A percentile compares a stretch with the other conserved stretches of the same genome.
phyloP scores from a whole-genome alignment of 2,113 vertebrate genomes.

The Lichenostomus cassidix region DNA sequence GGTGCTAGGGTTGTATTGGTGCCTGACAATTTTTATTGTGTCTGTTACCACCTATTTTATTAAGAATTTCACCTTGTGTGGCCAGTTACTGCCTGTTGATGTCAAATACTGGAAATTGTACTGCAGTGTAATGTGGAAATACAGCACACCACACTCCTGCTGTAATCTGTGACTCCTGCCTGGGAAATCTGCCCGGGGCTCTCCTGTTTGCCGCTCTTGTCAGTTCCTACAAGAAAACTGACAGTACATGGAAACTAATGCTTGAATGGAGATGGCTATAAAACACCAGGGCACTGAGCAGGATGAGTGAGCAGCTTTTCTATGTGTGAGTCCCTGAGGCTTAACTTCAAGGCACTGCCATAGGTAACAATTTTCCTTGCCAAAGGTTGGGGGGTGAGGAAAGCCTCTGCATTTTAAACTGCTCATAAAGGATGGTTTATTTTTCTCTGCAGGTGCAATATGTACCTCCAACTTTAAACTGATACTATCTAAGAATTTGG shows the following conservation, averaged over 20 bases:
- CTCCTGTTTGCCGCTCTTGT: not conserved
- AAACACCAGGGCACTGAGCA: not conserved
- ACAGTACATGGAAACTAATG: not conserved
- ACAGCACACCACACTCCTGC: rapidly evolving
- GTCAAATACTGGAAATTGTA: not conserved
- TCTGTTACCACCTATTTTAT: not conserved
- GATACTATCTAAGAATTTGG: not conserved
- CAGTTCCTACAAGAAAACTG: not conserved
- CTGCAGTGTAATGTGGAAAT: not conserved
- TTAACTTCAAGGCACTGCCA: not conserved
- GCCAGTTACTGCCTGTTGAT: not conserved
- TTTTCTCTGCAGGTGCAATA: not conserved
- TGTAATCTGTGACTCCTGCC: not conserved
- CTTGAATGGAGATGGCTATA: not conserved
- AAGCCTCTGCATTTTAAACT: not conserved
- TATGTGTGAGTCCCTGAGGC: not conserved
- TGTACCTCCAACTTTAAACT: not conserved
- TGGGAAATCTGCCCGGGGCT: not conserved
- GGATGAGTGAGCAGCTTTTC: not conserved
- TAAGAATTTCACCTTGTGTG: not conserved
- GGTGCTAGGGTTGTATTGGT: not conserved
- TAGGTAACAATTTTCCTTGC: not conserved
- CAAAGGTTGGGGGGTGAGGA: rapidly evolving
- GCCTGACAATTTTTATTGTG: not conserved
- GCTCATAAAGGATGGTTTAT: not conserved